These are phyloP conservation scores for Melanostoma scalare DNA, from an alignment of 2,888 invertebrate genomes.

Conservation along the genomic window DNA sequence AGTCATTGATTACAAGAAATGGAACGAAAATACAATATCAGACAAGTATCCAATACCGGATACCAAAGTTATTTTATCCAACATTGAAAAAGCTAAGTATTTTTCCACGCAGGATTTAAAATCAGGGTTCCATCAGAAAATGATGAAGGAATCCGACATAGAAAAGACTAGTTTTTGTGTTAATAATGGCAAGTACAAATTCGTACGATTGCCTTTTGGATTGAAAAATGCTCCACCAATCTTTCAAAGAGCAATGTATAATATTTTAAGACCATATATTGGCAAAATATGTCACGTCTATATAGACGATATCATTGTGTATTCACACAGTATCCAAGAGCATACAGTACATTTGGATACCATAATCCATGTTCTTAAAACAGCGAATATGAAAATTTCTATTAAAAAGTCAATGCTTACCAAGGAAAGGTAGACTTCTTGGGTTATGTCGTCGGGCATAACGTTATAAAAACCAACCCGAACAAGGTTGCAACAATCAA, in stretches of 20 bases:
- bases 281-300: too few species aligned
- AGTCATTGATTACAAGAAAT: slow-evolving; percentile 11
- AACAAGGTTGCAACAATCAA: too few species aligned
- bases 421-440: too few species aligned
- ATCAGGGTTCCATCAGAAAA: slow-evolving; percentile 32
- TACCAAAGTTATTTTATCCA: slow-evolving; percentile 32
- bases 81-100: slow-evolving; percentile 16
- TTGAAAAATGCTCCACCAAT: slow-evolving; percentile 31
- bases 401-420: too few species aligned
- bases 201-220: slow-evolving; percentile 34
- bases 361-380: too few species aligned
- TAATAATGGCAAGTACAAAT: slow-evolving; percentile 39
- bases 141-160: slow-evolving; percentile 13
- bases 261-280: too few species aligned
- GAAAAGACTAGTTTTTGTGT: slow-evolving; percentile 16
- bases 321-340: too few species aligned
- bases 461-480: too few species aligned
- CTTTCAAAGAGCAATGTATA: slow-evolving; percentile 38
- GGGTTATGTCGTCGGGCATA: too few species aligned
- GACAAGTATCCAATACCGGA: slow-evolving; percentile 29
- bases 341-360: too few species aligned
- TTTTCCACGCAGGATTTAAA: slow-evolving; percentile 36
- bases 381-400: too few species aligned
- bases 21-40: slow-evolving; percentile 17
- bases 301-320: too few species aligned